Conservation (phyloP, 2,888 invertebrate species). For the Acanthopleura granulata region DNA sequence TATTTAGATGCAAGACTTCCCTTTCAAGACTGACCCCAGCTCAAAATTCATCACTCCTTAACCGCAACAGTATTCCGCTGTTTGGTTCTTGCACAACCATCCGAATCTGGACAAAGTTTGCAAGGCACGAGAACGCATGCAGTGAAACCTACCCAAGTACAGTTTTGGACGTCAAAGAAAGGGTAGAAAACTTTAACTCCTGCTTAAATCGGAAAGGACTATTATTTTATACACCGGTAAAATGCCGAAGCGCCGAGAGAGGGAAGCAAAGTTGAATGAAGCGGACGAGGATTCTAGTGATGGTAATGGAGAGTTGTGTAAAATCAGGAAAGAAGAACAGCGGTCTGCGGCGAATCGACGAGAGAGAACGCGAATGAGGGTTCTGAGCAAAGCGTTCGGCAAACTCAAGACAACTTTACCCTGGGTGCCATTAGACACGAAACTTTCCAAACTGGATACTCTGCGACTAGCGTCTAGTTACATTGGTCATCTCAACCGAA, state of each 20-base stretch:
- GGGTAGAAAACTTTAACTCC: too few species aligned
- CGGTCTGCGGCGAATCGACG: constrained; percentile 95
- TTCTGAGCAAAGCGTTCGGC: constrained; percentile 89
- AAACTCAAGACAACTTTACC: constrained; percentile 85
- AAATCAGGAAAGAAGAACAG: constrained; percentile 39
- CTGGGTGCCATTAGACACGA: constrained; percentile 97
- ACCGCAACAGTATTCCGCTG: too few species aligned
- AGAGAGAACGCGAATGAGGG: constrained; percentile 93
- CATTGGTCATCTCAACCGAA: constrained; percentile 89
- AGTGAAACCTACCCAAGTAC: too few species aligned
- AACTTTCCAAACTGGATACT: constrained; percentile 94
- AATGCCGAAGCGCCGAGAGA: background rate
- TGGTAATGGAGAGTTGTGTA: constrained; percentile 13
- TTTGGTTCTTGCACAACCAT: too few species aligned
- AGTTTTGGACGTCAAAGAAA: too few species aligned
- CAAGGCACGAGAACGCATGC: too few species aligned
- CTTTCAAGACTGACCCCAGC: too few species aligned
- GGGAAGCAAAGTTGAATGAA: background rate
- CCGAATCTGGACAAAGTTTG: too few species aligned
- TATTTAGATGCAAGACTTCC: too few species aligned
- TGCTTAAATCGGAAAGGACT: too few species aligned
- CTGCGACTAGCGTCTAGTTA: constrained; percentile 92
- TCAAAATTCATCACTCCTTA: too few species aligned
- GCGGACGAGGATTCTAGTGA: background rate
- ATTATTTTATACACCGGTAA: background rate